Percentiles rank a stretch among this genome's conserved stretches.
These are phyloP conservation scores for Limosa lapponica DNA, from an alignment of 2,797 vertebrate species.

Conservation along the genomic window DNA sequence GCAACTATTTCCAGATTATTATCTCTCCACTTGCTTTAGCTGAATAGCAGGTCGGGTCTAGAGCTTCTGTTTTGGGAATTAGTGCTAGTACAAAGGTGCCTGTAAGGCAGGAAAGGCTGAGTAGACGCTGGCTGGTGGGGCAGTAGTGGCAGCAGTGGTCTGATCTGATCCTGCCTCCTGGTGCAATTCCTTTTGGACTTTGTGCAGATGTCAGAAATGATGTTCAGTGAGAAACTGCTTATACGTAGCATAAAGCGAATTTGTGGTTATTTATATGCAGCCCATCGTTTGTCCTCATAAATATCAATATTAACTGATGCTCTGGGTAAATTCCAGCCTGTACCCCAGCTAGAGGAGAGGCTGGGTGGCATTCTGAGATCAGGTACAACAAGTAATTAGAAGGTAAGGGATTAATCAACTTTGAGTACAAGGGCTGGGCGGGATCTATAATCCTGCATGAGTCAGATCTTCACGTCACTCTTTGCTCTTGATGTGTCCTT, in stretches of 20 bases:
- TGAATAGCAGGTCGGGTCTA: fast-evolving
- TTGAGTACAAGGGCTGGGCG: background rate
- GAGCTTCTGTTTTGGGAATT: background rate
- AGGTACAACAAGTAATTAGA: background rate
- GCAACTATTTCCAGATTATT: background rate
- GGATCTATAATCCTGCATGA: background rate
- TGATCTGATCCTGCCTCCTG: background rate
- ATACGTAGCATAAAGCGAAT: fast-evolving
- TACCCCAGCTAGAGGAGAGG: background rate
- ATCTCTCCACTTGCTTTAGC: background rate
- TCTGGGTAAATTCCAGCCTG: background rate
- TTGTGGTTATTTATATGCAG: background rate
- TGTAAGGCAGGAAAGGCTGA: background rate
- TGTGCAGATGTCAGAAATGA: background rate
- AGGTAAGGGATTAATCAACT: background rate
- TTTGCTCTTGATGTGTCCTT: background rate
- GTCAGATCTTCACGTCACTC: background rate
- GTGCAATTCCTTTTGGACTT: background rate
- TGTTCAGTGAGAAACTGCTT: background rate
- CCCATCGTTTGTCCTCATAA: background rate
- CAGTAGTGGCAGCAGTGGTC: background rate
- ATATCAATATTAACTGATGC: background rate
- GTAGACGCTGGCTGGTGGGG: background rate
- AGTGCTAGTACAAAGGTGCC: background rate
- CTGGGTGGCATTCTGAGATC: background rate